Evolutionary conservation across 2,888 invertebrate genomes (phyloP), one percentile per base, ranked within the genome.

Genomic region (Hyposoter didymator): DNA sequence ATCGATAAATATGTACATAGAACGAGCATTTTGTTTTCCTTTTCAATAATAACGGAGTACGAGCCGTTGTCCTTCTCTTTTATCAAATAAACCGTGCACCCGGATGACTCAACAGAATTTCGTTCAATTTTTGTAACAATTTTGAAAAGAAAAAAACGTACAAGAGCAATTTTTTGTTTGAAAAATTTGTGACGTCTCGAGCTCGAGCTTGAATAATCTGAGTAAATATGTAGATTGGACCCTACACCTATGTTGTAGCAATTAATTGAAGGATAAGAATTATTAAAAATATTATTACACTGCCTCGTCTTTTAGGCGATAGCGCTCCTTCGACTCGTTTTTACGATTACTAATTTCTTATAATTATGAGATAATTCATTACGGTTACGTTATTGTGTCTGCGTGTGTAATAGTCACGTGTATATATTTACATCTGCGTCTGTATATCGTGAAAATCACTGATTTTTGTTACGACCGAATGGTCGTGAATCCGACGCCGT

Each of bases 181-280:
- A 74, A 75, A 47, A 28, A 62, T 62, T 49, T 39, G 39, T 83
- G 52, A 62, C 28, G 35, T 17, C 55, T 78, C 74, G 43, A 69
- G 69, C 69, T 82, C 67, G 76, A 75, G 64, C 73, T 55, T 67
- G 14, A 76, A 82, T 76, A 6, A 45, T 49, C 39, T 75, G 70
- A 32, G 14, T 55, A 70, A 59, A 52, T 72, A 72, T 72, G 39
- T 82, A 69, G 69, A 84, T 89, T 89, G 89, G 89, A 89, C 89
- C 89, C 88, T 88, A 88, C 87, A 88, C 83, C 82, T 84, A 88
- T 79, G 55, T 78, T 67, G 81, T 87, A 82, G 67, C 78, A 78
- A 75, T 84, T 67, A 69, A 84, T 82, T 76, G 78, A 78, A 88
- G 80, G 69, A 79, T 86, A 82, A 80, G 76, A 82, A 82, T 78